Percentiles rank a stretch among this genome's conserved stretches.
Evolutionary conservation across 2,113 vertebrate genomes (phyloP).

Genomic region (Heptranchias perlo): DNA sequence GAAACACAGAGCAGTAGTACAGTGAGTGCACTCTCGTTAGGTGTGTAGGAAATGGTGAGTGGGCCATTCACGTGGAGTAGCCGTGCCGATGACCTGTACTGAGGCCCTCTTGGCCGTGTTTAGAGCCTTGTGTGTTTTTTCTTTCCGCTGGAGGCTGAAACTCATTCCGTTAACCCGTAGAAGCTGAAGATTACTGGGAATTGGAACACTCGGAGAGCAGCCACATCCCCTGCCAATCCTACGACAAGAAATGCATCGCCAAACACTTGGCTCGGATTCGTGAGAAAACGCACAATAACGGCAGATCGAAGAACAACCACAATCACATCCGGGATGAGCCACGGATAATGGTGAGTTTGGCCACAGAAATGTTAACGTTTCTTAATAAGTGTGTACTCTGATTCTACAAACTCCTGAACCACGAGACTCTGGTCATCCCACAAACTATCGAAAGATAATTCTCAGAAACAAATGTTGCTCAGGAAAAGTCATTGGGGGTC

Average conservation of each 20-base stretch:
- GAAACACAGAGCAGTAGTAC: too few species aligned
- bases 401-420: too few species aligned
- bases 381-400: neutral
- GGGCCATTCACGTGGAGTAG: too few species aligned
- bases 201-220: conserved; percentile 79
- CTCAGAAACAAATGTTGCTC: too few species aligned
- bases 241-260: conserved; percentile 82
- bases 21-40: too few species aligned
- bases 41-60: too few species aligned
- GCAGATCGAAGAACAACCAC: conserved; percentile 67
- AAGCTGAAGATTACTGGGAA: conserved; percentile 67
- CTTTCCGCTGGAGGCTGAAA: neutral
- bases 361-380: neutral
- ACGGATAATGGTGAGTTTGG: conserved; percentile 62
- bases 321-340: conserved; percentile 62
- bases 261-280: conserved; percentile 67
- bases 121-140: neutral
- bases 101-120: too few species aligned
- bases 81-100: too few species aligned
- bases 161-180: conserved; percentile 48
- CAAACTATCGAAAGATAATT: too few species aligned
- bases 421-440: neutral
- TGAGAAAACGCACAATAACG: conserved; percentile 55
- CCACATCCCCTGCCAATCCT: conserved; percentile 78
- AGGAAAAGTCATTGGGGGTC: too few species aligned